Percentiles rank a stretch among this genome's conserved stretches.
Conservation (phyloP, 1,140 invertebrate species). For the Lordiphosa mommai region DNA sequence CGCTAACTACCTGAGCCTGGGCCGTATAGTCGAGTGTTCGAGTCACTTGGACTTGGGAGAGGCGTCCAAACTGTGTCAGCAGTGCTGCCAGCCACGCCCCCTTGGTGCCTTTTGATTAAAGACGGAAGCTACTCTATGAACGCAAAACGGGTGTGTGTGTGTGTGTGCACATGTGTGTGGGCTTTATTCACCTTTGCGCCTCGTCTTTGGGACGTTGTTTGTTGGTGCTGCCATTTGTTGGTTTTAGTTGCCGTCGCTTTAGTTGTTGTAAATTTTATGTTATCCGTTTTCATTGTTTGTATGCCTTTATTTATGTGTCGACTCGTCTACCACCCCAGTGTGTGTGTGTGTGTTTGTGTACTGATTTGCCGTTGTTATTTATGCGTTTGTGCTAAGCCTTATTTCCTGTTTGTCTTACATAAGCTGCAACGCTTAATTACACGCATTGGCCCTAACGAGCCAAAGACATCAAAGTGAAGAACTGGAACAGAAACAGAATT, state of each 20-base stretch:
- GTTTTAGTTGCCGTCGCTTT: slow-evolving; percentile 22
- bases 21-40: slow-evolving; percentile 1
- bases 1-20: slow-evolving; percentile 24
- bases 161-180: slow-evolving; percentile 19
- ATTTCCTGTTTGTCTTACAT: slow-evolving; percentile 75
- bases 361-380: slow-evolving; percentile 62
- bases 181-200: slow-evolving; percentile 34
- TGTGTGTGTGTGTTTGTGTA: slow-evolving; percentile 25
- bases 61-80: slow-evolving; percentile 56
- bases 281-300: slow-evolving; percentile 74
- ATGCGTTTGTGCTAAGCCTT: slow-evolving; percentile 73
- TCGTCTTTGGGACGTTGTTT: slow-evolving; percentile 3
- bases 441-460: slow-evolving; percentile 42
- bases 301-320: slow-evolving; percentile 63
- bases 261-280: slow-evolving; percentile 76
- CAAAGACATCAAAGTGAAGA: slow-evolving; percentile 23
- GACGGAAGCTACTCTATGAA: slow-evolving; percentile 32
- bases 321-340: slow-evolving; percentile 1
- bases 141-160: slow-evolving; percentile 9
- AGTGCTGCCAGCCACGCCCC: slow-evolving; percentile 49
- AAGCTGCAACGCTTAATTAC: slow-evolving; percentile 74
- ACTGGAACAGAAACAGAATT: neutral
- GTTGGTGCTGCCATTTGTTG: slow-evolving; percentile 33
- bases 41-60: slow-evolving; percentile 7
- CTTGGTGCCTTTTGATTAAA: slow-evolving; percentile 64